phyloP scores from a whole-genome alignment of 2,113 vertebrate genomes.

The Typhlomys cinereus region DNA sequence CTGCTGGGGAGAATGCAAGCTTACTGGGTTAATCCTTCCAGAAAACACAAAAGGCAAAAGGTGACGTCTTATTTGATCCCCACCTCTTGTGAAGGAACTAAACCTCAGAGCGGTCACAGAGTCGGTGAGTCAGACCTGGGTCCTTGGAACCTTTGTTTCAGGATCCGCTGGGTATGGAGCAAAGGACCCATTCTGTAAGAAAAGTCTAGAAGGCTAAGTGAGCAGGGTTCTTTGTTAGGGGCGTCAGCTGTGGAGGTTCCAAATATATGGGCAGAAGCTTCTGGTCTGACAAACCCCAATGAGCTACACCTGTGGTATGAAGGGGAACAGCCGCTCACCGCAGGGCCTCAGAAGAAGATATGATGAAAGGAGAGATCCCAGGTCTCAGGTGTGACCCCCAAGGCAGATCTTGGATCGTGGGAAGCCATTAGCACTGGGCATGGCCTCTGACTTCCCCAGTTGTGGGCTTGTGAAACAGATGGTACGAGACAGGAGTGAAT shows the following conservation, averaged over 20 bases:
- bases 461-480: not conserved
- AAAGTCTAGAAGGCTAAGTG: not conserved
- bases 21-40: not conserved
- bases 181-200: not conserved
- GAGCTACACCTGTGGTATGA: not conserved
- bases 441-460: not conserved
- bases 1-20: not conserved
- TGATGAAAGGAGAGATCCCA: not conserved
- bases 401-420: not conserved
- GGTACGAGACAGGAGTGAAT: not conserved
- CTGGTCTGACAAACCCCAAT: not conserved
- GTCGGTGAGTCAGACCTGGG: not conserved
- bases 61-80: not conserved
- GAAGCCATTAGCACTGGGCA: not conserved
- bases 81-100: not conserved
- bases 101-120: not conserved
- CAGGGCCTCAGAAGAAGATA: not conserved
- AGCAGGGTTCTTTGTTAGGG: not conserved
- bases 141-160: not conserved
- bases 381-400: not conserved
- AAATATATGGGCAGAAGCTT: not conserved
- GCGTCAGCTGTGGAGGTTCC: not conserved
- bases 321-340: not conserved
- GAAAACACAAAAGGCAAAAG: not conserved
- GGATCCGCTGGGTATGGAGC: not conserved